phyloP scores from a whole-genome alignment of 2,113 vertebrate species.

The Tetrax tetrax region DNA sequence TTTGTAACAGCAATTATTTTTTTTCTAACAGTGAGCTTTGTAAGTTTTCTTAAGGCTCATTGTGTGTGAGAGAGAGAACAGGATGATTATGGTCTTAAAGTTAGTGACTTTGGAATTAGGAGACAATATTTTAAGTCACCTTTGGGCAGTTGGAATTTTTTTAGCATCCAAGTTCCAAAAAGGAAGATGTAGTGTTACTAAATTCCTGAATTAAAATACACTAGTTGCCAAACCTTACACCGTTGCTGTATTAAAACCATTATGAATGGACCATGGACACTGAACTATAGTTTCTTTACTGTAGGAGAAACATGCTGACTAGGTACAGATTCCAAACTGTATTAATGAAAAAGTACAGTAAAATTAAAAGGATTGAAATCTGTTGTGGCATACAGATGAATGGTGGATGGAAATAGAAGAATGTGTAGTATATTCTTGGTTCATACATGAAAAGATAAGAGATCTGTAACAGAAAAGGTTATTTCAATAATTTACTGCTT shows the following conservation, averaged over 20 bases:
- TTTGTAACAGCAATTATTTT: background rate
- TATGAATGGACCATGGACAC: background rate
- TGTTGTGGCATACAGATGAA: background rate
- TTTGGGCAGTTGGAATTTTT: background rate
- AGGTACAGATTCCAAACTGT: background rate
- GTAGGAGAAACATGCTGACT: background rate
- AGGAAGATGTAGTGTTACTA: background rate
- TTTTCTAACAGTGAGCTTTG: background rate
- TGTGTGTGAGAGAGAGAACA: background rate
- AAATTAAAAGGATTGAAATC: background rate
- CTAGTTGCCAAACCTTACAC: background rate
- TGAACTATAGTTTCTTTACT: background rate
- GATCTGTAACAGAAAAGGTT: background rate
- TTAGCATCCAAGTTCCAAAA: background rate
- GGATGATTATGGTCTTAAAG: background rate
- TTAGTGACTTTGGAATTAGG: background rate
- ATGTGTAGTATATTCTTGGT: background rate
- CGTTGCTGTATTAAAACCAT: background rate
- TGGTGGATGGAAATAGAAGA: background rate
- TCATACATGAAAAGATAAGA: background rate
- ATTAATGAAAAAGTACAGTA: background rate
- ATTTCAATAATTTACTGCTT: background rate
- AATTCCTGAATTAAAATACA: background rate
- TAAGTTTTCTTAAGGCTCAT: background rate
- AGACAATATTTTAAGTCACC: background rate